Conservation (phyloP, 1,140 invertebrate species). For the Megathymus violae region DNA sequence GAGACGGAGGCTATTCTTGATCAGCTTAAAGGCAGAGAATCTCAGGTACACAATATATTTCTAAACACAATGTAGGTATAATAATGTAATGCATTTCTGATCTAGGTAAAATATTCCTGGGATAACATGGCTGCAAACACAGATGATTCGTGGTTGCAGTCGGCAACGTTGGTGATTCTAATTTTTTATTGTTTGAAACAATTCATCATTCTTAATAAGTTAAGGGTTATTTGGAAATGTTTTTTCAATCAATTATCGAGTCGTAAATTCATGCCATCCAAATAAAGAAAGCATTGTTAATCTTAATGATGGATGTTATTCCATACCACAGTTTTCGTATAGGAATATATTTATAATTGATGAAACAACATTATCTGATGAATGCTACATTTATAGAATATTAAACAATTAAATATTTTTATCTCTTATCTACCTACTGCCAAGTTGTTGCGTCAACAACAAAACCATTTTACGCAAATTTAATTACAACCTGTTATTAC, state of each 20-base stretch:
- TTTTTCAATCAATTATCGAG: neutral
- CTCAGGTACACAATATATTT: constrained; percentile 85
- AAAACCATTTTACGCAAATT: too few species aligned
- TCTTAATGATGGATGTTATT: neutral
- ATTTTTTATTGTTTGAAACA: neutral
- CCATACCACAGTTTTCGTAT: neutral
- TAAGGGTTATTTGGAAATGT: neutral
- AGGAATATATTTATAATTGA: neutral
- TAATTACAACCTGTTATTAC: too few species aligned
- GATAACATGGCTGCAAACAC: neutral
- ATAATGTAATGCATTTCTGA: too few species aligned
- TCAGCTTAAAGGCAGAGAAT: constrained; percentile 96
- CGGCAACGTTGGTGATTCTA: neutral
- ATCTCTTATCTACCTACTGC: too few species aligned
- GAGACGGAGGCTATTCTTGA: constrained; percentile 97
- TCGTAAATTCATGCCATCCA: neutral
- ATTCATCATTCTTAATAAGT: neutral
- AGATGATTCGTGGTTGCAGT: neutral
- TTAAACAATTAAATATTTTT: constrained; percentile 11
- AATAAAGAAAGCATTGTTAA: constrained; percentile 12
- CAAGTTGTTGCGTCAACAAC: too few species aligned
- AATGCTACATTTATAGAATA: neutral
- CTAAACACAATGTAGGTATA: too few species aligned
- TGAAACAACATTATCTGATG: neutral
- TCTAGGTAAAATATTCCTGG: too few species aligned